Base-by-base conservation (phyloP, 1,140 invertebrate species). In the Belonocnema kinseyi region DNA sequence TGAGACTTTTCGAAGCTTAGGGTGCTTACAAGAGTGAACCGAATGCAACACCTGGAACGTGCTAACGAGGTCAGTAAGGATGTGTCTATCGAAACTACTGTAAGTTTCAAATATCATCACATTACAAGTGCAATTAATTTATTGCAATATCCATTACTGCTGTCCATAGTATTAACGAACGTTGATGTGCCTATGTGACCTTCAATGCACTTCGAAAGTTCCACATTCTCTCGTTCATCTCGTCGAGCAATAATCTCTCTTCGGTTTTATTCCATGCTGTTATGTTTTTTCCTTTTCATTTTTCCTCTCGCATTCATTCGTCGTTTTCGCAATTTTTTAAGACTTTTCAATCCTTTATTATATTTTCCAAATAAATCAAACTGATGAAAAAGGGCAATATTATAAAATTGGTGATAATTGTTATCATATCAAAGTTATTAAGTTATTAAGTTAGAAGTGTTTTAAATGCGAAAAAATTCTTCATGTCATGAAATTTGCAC, bases 131-230 rank as follows among this genome's bases (percentile, higher is more conserved):
- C 53, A 54, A 54, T 54, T 54, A 54, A 54, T 54, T 54, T 17
- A 54, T n/a, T 54, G n/a, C 52, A 17, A 54, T 54, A 54, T 54
- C 53, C 17, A 54, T 54, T 54, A 54, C 53, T 54, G 17, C 53
- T 54, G 3, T 54, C 19, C n/a, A 2, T 54, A 17, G n/a, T 54
- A 54, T 54, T 10, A 54, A 10, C 8, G 53, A 14, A 53, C 12
- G 4, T 53, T 53, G 52, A 14, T 53, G 17, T 17, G 8, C 19
- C 10, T 19, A 3, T 46, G 11, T 46, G 40, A 19, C 8, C 16
- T 54, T 7, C n/a, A 54, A n/a, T 54, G 5, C 26, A 17, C 14
- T 54, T 54, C 14, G 8, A 54, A 54, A 17, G 52, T n/a, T 16
- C 0, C 0, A 54, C 16, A 54, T 54, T 54, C 14, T n/a, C 52